Evolutionary conservation across 2,888 invertebrate species (phyloP).

Genomic region (Auanema sp.): DNA sequence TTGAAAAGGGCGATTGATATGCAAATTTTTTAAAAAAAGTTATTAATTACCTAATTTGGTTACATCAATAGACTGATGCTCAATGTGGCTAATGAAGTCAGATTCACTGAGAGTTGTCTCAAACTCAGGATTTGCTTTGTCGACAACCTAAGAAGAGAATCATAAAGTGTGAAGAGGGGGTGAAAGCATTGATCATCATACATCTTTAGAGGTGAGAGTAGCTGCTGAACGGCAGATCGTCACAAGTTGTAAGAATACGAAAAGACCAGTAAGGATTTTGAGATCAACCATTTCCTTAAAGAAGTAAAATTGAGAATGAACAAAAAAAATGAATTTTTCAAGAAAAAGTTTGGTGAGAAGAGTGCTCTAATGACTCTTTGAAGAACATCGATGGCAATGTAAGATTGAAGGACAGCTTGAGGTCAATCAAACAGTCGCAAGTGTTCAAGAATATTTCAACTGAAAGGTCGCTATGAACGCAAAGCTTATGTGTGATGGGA

Average conservation of each 20-base stretch:
- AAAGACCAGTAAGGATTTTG: not conserved
- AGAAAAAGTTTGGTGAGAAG: not conserved
- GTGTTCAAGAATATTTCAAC: not conserved
- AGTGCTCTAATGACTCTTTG: not conserved
- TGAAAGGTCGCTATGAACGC: not conserved
- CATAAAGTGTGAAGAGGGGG: too few relatives aligned
- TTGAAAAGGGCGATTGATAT: constrained; percentile 8
- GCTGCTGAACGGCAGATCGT: too few relatives aligned
- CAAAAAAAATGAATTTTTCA: not conserved
- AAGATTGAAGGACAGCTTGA: constrained; percentile 1
- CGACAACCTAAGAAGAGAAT: constrained; percentile 39
- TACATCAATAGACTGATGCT: constrained; percentile 6
- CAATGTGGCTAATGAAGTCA: constrained; percentile 31
- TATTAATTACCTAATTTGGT: not conserved
- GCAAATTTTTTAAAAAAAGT: not conserved
- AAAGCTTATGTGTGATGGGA: too few relatives aligned
- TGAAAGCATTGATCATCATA: too few relatives aligned
- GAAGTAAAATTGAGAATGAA: not conserved
- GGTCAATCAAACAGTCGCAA: not conserved
- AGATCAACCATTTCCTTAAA: not conserved
- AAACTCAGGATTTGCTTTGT: constrained; percentile 18
- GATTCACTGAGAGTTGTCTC: constrained; percentile 37
- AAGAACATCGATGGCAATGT: too few relatives aligned
- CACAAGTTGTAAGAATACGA: not conserved
- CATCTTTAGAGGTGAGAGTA: too few relatives aligned